These are phyloP conservation scores for Pristionchus entomophagus DNA, from an alignment of 2,888 invertebrate species.

Conservation along the genomic window DNA sequence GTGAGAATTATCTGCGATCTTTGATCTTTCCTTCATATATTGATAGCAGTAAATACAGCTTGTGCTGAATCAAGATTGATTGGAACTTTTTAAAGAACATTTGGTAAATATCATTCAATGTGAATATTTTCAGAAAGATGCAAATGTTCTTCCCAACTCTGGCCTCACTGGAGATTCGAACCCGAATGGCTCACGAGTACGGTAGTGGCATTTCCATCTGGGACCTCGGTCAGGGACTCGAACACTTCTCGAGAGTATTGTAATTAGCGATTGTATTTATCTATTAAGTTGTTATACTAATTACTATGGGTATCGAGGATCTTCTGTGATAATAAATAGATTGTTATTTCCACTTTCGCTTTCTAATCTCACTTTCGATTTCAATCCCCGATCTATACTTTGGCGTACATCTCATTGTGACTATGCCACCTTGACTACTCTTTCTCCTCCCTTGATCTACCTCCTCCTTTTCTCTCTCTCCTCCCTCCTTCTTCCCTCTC, in stretches of 20 bases:
- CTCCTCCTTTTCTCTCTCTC: not conserved
- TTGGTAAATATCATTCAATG: not conserved
- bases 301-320: not conserved
- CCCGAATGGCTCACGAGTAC: slow-evolving; percentile 63
- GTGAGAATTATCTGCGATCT: slow-evolving; percentile 45
- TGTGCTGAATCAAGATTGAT: too few relatives aligned
- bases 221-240: slow-evolving; percentile 73
- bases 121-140: slow-evolving; percentile 26
- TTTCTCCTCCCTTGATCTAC: slow-evolving; percentile 26
- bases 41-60: too few relatives aligned
- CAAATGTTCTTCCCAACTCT: slow-evolving; percentile 65
- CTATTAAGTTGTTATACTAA: not conserved
- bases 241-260: slow-evolving; percentile 60
- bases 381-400: slow-evolving; percentile 24
- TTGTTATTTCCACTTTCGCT: not conserved
- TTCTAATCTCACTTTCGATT: slow-evolving; percentile 35
- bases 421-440: slow-evolving; percentile 3
- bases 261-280: slow-evolving; percentile 48
- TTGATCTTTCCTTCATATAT: not conserved
- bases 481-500: not conserved
- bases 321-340: not conserved
- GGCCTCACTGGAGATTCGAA: slow-evolving; percentile 64
- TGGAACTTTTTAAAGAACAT: too few relatives aligned
- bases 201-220: slow-evolving; percentile 70
- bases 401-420: slow-evolving; percentile 28